Evolutionary conservation across 2,888 invertebrate genomes (phyloP).

Genomic region (Scelioninae gen. 1): DNA sequence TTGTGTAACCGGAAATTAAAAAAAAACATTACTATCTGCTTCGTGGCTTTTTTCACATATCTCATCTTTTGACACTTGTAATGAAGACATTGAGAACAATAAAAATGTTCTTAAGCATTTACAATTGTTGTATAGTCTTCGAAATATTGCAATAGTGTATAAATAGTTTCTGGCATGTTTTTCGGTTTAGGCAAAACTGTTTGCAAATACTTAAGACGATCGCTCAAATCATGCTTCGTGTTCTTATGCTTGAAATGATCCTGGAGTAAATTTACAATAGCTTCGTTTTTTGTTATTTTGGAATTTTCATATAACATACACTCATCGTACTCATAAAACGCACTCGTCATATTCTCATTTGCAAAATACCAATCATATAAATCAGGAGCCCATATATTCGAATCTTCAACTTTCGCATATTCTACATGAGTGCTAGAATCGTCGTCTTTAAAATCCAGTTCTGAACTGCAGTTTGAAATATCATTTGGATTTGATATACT

Average conservation of each 20-base stretch:
- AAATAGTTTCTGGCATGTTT: constrained; percentile 16
- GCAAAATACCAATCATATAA: no score
- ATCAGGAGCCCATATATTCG: no score
- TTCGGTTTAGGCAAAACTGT: constrained; percentile 15
- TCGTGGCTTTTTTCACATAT: constrained; percentile 7
- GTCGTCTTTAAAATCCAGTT: no score
- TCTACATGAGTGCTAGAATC: no score
- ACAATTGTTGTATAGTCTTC: constrained; percentile 20
- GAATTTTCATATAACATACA: not conserved
- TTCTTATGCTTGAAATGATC: constrained; percentile 23
- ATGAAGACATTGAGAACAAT: constrained; percentile 6
- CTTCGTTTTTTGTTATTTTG: constrained; percentile 7
- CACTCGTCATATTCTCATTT: no score
- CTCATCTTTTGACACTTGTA: constrained; percentile 13
- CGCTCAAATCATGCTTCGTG: constrained; percentile 5
- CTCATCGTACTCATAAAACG: no score
- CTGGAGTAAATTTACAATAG: constrained; percentile 15
- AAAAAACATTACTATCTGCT: constrained; percentile 2
- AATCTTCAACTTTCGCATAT: no score
- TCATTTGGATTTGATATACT: no score
- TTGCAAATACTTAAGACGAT: constrained; percentile 7
- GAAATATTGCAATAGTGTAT: constrained; percentile 20
- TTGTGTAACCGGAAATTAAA: not conserved
- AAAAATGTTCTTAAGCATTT: constrained; percentile 24
- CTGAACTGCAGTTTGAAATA: no score